Percentiles rank a stretch among this genome's conserved stretches.
Evolutionary conservation across 2,113 vertebrate species (phyloP).

Genomic region (Triplophysa rosa): DNA sequence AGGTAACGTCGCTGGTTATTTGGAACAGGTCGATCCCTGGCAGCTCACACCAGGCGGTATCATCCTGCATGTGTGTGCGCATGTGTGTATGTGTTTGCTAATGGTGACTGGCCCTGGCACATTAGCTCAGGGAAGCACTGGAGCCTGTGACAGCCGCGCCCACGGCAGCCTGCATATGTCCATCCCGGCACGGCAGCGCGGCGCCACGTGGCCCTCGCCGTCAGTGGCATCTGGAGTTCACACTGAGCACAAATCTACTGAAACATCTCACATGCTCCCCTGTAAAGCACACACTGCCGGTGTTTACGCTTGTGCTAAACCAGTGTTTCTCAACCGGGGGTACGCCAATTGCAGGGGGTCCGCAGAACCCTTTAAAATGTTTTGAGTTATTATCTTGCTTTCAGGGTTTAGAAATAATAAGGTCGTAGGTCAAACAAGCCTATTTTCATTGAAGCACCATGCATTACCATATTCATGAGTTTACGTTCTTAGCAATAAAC

Average conservation of each 20-base stretch:
- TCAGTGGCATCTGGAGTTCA: slow-evolving; percentile 68
- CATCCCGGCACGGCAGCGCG: slow-evolving; percentile 57
- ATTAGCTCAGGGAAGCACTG: slow-evolving; percentile 62
- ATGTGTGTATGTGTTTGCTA: slow-evolving; percentile 43
- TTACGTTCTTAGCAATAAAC: too few relatives aligned
- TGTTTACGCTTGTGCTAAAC: not conserved
- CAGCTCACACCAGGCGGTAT: slow-evolving; percentile 65
- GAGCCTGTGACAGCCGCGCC: slow-evolving; percentile 74
- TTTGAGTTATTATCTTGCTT: too few relatives aligned
- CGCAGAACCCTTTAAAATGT: too few relatives aligned
- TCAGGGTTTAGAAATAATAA: not conserved
- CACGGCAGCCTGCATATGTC: slow-evolving; percentile 75
- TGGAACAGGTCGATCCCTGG: slow-evolving; percentile 54
- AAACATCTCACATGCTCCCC: slow-evolving; percentile 61
- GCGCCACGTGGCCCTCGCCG: slow-evolving; percentile 58
- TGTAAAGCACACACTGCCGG: not conserved
- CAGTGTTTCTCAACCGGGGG: not conserved
- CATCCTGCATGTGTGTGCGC: slow-evolving; percentile 5
- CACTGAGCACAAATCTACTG: slow-evolving; percentile 60
- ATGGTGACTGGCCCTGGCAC: slow-evolving; percentile 48
- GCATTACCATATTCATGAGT: too few relatives aligned
- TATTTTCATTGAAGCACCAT: too few relatives aligned
- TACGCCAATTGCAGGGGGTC: too few relatives aligned
- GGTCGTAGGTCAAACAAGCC: too few relatives aligned
- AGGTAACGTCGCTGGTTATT: slow-evolving; percentile 33